Evolutionary conservation across 2,797 vertebrate genomes (phyloP).

Genomic region (Ctenosaura bakeri): DNA sequence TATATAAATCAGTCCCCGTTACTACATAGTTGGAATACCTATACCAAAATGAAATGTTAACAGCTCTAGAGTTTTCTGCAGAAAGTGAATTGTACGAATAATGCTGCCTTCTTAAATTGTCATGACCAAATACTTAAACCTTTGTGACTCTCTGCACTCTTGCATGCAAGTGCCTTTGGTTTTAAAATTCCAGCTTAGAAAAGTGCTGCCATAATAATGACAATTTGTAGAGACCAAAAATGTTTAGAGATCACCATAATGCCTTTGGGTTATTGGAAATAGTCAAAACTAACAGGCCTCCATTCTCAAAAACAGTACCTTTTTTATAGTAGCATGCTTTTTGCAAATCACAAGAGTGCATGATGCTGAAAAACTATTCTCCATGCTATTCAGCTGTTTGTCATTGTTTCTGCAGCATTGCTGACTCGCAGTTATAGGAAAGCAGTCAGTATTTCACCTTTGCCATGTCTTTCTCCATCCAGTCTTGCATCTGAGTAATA

Average conservation of each 20-base stretch:
- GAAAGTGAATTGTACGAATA: conserved; percentile 80
- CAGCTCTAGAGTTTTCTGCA: conserved; percentile 74
- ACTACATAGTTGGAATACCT: conserved; percentile 67
- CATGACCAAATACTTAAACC: conserved; percentile 86
- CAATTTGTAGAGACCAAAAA: conserved; percentile 95
- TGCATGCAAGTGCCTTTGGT: conserved; percentile 99
- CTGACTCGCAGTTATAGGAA: conserved; percentile 59
- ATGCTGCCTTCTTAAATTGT: conserved; percentile 84
- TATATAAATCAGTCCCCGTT: conserved; percentile 68
- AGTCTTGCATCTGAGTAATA: conserved; percentile 48
- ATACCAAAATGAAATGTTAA: conserved; percentile 82
- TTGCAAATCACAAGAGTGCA: conserved; percentile 69
- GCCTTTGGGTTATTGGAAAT: conserved; percentile 93
- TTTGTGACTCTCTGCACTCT: conserved; percentile 90
- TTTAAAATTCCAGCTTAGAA: conserved; percentile 93
- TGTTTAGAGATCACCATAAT: conserved; percentile 95
- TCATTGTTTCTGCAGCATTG: conserved; percentile 69
- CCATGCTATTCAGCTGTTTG: conserved; percentile 58
- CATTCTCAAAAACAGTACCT: conserved; percentile 73
- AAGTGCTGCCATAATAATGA: conserved; percentile 88
- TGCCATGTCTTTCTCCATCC: conserved; percentile 58
- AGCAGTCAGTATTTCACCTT: conserved; percentile 44
- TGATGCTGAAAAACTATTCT: conserved; percentile 67
- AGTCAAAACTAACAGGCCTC: conserved; percentile 82
- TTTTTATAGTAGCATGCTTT: conserved; percentile 65